Evolutionary conservation across 2,888 invertebrate genomes (phyloP), one percentile per base, ranked within the genome.

Genomic region (Magallana nippona): DNA sequence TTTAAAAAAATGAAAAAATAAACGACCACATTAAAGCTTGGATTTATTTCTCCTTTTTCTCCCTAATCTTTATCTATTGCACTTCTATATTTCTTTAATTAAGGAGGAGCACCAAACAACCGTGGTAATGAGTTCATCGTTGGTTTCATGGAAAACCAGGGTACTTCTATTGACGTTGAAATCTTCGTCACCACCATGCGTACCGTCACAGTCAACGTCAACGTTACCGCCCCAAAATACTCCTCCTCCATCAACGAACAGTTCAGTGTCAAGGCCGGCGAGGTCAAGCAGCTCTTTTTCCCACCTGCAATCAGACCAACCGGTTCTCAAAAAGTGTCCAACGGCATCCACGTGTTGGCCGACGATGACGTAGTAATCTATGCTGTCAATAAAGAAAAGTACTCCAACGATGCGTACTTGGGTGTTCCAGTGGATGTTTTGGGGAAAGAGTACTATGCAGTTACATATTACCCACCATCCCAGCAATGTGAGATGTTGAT

Each of bases 101-200:
- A 32, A 71, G 71, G 63, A 79, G 84, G 79, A 79, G 83, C 87
- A 32, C 89, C 89, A 19, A 89, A 89, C 85, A 89, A 89, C 84
- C 86, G 85, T 82, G 90, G 90, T 8, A 80, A 82, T 1, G 89
- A 89, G 79, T 90, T 89, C 79, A 84, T 89, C 15, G 78, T 90
- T 1, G 88, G 88, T 82, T 90, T 87, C 32, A 90, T 89, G 89
- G 89, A 90, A 82, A 90, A 90, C 78, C 81, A 83, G n/a, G 85
- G 84, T 10, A 32, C 79, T 10, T 82, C 60, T 2, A 89, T 87
- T 81, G 82, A 85, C 32, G 84, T 88, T 11, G 90, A 89, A 78
- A 82, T 90, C 2, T 89, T 89, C 60, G 84, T 88, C 1, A 87
- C 90, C 13, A 89, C 89, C 2, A 85, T 86, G 71, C 86, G 87